Evolutionary conservation across 2,888 invertebrate species (phyloP).

Genomic region (Venustoraphidia nigricollis): DNA sequence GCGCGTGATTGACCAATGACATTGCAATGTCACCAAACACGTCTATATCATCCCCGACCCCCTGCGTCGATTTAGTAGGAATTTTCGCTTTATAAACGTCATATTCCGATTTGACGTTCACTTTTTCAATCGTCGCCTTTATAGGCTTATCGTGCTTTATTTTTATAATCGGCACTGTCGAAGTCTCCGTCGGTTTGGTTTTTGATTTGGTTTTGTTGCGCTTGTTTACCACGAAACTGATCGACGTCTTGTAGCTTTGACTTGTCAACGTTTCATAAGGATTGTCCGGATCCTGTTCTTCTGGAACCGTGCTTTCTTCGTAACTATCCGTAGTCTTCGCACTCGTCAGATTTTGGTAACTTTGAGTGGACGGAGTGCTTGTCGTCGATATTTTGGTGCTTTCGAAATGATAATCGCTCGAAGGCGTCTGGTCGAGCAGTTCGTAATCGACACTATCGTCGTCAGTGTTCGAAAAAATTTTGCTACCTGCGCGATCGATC

Average conservation of each 20-base stretch:
- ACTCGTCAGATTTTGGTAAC: neutral
- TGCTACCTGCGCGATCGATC: neutral
- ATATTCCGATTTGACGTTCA: neutral
- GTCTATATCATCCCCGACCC: conserved; percentile 9
- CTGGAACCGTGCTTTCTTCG: too few species aligned
- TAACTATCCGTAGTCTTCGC: conserved; percentile 6
- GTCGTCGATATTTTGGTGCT: too few species aligned
- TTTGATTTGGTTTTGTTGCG: neutral
- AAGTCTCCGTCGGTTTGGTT: neutral
- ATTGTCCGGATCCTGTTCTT: too few species aligned
- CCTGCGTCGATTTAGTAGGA: conserved; percentile 2
- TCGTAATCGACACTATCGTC: neutral
- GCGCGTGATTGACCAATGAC: conserved; percentile 27
- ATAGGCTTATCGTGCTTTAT: conserved; percentile 5
- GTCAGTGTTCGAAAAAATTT: neutral
- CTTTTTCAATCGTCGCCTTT: conserved; percentile 3
- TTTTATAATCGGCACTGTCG: neutral
- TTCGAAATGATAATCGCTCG: too few species aligned
- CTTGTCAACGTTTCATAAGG: conserved; percentile 21
- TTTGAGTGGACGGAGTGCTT: neutral
- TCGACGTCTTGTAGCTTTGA: conserved; percentile 35
- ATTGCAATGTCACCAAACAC: conserved; percentile 23
- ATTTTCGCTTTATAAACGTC: conserved; percentile 5
- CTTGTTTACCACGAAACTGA: conserved; percentile 34
- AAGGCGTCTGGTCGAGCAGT: neutral